phyloP scores from a whole-genome alignment of 2,113 vertebrate genomes.

The Pongo abelii region DNA sequence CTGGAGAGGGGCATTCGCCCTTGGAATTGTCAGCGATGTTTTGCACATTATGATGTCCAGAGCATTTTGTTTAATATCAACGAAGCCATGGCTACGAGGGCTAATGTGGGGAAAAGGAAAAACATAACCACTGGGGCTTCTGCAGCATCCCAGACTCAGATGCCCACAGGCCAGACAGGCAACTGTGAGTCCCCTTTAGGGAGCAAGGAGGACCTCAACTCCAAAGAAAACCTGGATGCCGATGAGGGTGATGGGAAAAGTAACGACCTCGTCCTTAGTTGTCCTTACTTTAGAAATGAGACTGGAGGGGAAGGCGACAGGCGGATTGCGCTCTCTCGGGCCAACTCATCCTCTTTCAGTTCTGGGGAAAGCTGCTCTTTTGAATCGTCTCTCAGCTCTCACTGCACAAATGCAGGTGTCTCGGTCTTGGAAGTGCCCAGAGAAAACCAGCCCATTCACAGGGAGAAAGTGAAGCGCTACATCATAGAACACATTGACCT shows the following conservation, averaged over 20 bases:
- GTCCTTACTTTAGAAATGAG: slow-evolving; percentile 96
- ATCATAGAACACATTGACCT: slow-evolving; percentile 98
- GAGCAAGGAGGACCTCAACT: slow-evolving; percentile 95
- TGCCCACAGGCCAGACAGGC: slow-evolving; percentile 80
- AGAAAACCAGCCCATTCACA: slow-evolving; percentile 95
- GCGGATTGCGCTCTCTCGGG: slow-evolving; percentile 93
- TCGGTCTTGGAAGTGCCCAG: slow-evolving; percentile 96
- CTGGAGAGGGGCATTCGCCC: slow-evolving; percentile 84
- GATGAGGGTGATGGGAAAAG: slow-evolving; percentile 98
- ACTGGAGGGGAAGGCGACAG: slow-evolving; percentile 96
- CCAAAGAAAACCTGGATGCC: slow-evolving; percentile 93
- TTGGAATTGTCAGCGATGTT: slow-evolving; percentile 95
- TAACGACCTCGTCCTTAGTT: slow-evolving; percentile 92
- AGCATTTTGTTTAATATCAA: slow-evolving; percentile 97
- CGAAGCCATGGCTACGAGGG: slow-evolving; percentile 92
- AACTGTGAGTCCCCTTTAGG: slow-evolving; percentile 93
- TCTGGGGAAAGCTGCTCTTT: slow-evolving; percentile 95
- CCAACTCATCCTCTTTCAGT: slow-evolving; percentile 89
- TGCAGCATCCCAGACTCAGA: slow-evolving; percentile 90
- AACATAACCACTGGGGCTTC: slow-evolving; percentile 98
- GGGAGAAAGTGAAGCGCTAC: slow-evolving; percentile 98
- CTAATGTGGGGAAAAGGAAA: slow-evolving; percentile 92
- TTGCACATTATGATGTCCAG: slow-evolving; percentile 98
- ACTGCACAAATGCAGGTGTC: slow-evolving; percentile 98
- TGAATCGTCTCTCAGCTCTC: slow-evolving; percentile 95